Conservation (phyloP, 1,140 invertebrate genomes). For the Drosophila erecta region DNA sequence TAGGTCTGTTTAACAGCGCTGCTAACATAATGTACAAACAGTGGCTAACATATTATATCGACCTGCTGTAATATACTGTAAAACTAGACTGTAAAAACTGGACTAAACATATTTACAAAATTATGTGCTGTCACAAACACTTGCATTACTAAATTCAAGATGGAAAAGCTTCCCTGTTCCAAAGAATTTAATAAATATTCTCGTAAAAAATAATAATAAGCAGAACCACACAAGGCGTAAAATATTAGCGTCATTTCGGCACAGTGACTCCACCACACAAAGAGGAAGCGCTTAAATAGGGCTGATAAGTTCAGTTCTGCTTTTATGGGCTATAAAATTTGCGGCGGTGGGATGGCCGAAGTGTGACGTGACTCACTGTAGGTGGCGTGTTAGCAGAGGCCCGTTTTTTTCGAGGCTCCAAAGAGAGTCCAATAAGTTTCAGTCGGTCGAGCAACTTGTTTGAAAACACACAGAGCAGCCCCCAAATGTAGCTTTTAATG, state of each 20-base stretch:
- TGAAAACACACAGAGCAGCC: slow-evolving; percentile 37
- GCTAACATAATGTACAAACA: not conserved
- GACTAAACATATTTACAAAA: not conserved
- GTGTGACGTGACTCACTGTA: slow-evolving; percentile 9
- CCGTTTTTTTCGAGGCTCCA: slow-evolving; percentile 5
- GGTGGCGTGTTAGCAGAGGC: slow-evolving; percentile 1
- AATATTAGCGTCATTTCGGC: too few relatives aligned
- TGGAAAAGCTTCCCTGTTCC: too few relatives aligned
- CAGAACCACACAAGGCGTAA: too few relatives aligned
- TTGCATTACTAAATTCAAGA: too few relatives aligned
- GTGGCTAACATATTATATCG: not conserved
- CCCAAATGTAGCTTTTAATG: slow-evolving; percentile 15
- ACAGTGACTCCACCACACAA: too few relatives aligned
- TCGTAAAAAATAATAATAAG: too few relatives aligned
- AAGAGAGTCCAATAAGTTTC: slow-evolving; percentile 15
- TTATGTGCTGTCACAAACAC: too few relatives aligned
- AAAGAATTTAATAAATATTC: too few relatives aligned
- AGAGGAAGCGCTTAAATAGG: not conserved
- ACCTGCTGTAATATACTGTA: not conserved
- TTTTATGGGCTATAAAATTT: not conserved
- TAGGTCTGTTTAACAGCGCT: slow-evolving; percentile 25
- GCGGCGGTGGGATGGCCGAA: not conserved
- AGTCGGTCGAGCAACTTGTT: slow-evolving; percentile 73
- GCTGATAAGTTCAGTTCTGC: not conserved
- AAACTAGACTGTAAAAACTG: not conserved